Evolutionary conservation across 2,797 vertebrate genomes (phyloP).

Genomic region (Melanogrammus aeglefinus): DNA sequence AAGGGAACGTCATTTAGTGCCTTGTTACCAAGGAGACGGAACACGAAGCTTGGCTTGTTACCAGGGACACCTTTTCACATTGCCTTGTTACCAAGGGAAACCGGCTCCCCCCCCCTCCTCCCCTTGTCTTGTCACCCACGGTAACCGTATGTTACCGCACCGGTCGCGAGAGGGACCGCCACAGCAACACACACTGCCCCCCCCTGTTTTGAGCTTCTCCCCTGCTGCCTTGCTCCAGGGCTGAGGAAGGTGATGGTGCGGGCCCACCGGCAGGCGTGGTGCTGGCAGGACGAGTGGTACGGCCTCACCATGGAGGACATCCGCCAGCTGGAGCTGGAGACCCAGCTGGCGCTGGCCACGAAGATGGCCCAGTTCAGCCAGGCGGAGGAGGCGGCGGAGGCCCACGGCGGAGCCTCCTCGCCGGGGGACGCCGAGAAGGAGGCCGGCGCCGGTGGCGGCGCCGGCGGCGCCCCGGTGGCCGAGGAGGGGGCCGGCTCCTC

Average conservation of each 20-base stretch:
- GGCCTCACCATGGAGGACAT: constrained; percentile 97
- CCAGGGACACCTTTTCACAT: not conserved
- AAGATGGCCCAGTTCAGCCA: constrained; percentile 96
- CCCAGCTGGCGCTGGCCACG: constrained; percentile 89
- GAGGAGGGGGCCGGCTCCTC: constrained; percentile 59
- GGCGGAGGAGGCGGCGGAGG: constrained; percentile 78
- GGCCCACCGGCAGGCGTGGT: constrained; percentile 98
- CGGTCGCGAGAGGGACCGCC: not conserved
- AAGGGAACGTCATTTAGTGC: not conserved
- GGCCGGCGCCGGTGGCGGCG: constrained; percentile 67
- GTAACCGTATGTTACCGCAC: not conserved
- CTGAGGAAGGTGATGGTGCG: constrained; percentile 97
- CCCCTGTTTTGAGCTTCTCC: not conserved
- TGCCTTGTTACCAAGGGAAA: not conserved
- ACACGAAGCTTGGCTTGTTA: not conserved
- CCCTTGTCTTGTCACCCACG: not conserved
- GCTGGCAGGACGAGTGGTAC: constrained; percentile 99
- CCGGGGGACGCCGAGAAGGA: constrained; percentile 72
- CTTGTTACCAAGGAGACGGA: not conserved
- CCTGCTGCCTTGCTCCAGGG: constrained; percentile 62
- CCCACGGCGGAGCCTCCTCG: constrained; percentile 64
- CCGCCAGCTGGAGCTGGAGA: constrained; percentile 92
- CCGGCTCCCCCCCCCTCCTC: not conserved
- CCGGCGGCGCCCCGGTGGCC: constrained; percentile 71
- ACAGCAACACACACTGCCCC: not conserved